Base-by-base conservation (phyloP, 2,888 invertebrate species). In the Aspidapion aeneum region DNA sequence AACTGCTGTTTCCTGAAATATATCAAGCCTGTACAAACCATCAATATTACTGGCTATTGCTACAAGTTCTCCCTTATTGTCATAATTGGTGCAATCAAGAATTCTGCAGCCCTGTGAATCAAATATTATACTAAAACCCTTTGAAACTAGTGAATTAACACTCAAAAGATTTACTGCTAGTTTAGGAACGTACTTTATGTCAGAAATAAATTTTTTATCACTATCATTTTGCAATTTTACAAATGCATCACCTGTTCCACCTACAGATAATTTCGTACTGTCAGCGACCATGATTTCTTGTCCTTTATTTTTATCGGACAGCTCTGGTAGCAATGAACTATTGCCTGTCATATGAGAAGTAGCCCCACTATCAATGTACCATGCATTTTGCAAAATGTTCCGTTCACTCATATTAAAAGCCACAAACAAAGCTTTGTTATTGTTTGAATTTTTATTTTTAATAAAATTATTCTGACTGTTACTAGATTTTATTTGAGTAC, bases 151-250 rank as follows among this genome's bases (percentile, higher is more conserved):
- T 51, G 61, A 55, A 59, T 65, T 67, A 12, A 72, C 69, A 54
- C 70, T 70, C 20, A 71, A 56, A 35, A 72, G 63, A 57, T 72
- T 71, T 12, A 61, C 67, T 50, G 66, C 60, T 21, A 69, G 35
- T 35, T 68, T 62, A 48, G 70, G 70, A 7, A 70, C 66, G 66
- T 68, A 68, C 22, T 68, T 51, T 16, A 70, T 67, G 55, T 67
- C 63, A 21, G 68, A 67, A 17, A 66, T 66, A n/a, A 54, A 57
- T 20, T 35, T 49, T 35, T 62, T 54, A 3, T 17, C 55, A 17
- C 56, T 62, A 54, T 54, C 35, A 2, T 49, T 51, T 48, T 65
- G 62, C 60, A 65, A 61, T 51, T 63, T 66, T 12, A 67, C 60
- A 54, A 57, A 21, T 20, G 22, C 60, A 3, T 62, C 57, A 55